Evolutionary conservation across 2,797 vertebrate genomes (phyloP).

Genomic region (Lagorchestes hirsutus): DNA sequence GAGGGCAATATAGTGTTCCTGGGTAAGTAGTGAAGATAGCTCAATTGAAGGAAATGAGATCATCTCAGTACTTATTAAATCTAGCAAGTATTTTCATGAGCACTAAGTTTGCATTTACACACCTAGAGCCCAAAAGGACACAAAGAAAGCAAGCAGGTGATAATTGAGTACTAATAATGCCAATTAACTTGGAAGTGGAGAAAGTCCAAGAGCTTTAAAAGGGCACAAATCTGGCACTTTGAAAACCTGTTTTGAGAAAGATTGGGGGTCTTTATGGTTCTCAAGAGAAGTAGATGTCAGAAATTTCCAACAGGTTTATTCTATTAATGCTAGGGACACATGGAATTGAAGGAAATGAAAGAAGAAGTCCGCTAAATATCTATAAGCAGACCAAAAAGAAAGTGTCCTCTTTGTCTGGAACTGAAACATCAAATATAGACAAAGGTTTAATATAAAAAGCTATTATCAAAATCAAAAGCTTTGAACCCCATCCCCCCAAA

Average conservation of each 20-base stretch:
- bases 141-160: neutral
- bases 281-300: slow-evolving; percentile 25
- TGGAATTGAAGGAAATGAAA: slow-evolving; percentile 25
- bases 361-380: slow-evolving; percentile 18
- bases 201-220: slow-evolving; percentile 29
- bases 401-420: neutral
- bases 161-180: neutral
- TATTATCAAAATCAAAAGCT: neutral
- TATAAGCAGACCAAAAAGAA: slow-evolving; percentile 42
- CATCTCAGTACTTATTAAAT: neutral
- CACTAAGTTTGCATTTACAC: neutral
- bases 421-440: neutral
- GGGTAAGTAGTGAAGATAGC: slow-evolving; percentile 40
- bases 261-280: slow-evolving; percentile 21
- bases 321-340: neutral
- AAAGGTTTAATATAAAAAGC: neutral
- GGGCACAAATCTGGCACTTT: neutral
- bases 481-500: neutral
- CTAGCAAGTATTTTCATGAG: neutral
- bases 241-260: neutral
- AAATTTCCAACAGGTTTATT: neutral
- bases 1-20: slow-evolving; percentile 1
- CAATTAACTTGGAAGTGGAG: neutral
- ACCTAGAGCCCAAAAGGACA: neutral
- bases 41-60: slow-evolving; percentile 45